A percentile compares a stretch with the other conserved stretches of the same genome.
phyloP scores from a whole-genome alignment of 2,888 invertebrate species.

The Dusona sp. region DNA sequence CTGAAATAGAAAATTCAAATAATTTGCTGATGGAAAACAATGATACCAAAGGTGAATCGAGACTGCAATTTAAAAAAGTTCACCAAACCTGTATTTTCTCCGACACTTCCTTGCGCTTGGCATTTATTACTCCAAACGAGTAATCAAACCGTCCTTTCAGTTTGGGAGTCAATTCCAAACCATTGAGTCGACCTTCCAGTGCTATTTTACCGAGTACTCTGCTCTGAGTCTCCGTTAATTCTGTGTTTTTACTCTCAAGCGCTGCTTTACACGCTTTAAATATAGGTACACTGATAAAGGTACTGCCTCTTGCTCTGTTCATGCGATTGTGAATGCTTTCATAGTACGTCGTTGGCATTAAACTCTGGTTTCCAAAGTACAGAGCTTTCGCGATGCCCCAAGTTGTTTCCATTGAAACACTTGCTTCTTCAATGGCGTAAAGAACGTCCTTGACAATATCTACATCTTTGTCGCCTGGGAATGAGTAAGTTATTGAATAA shows the following conservation, averaged over 20 bases:
- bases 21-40: constrained; percentile 41
- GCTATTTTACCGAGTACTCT: constrained; percentile 91
- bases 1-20: constrained; percentile 71
- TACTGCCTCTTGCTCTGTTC: constrained; percentile 89
- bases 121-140: constrained; percentile 73
- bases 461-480: constrained; percentile 75
- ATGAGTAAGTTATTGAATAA: neutral
- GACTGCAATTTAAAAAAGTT: constrained; percentile 43
- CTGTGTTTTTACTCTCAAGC: constrained; percentile 83
- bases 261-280: constrained; percentile 89
- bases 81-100: constrained; percentile 87
- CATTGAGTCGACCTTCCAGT: constrained; percentile 93
- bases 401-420: constrained; percentile 91
- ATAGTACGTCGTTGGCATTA: constrained; percentile 93
- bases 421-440: constrained; percentile 90
- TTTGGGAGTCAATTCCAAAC: constrained; percentile 87
- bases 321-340: constrained; percentile 93
- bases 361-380: constrained; percentile 91
- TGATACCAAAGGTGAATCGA: constrained; percentile 28
- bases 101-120: constrained; percentile 87
- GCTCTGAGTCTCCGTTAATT: constrained; percentile 87
- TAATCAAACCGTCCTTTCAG: neutral
- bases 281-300: constrained; percentile 90
- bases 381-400: constrained; percentile 95
- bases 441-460: constrained; percentile 90